A percentile compares a stretch with the other conserved stretches of the same genome.
Conservation (phyloP, 2,888 invertebrate species). For the Onthophagus sagittarius region DNA sequence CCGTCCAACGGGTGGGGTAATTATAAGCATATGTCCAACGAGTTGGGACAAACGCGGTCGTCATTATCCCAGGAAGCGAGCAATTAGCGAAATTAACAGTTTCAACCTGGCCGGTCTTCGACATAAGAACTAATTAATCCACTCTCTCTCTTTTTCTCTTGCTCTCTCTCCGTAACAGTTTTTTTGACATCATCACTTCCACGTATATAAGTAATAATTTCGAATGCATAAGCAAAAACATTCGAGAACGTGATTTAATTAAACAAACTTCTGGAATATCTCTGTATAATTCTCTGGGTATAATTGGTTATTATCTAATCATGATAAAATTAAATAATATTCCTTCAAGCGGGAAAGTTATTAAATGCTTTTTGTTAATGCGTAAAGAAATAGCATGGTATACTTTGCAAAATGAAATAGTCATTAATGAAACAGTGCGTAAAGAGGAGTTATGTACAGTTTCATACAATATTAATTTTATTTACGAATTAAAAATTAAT, state of each 20-base stretch:
- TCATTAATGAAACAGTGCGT: no score
- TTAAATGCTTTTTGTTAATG: no score
- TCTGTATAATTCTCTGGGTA: background rate
- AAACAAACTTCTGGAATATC: background rate
- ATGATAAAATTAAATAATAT: background rate
- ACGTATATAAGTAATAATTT: background rate
- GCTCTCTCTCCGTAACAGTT: background rate
- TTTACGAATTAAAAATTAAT: no score
- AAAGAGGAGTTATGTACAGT: no score
- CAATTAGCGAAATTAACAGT: conserved; percentile 43
- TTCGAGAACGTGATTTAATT: background rate
- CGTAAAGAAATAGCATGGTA: no score
- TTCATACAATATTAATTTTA: no score
- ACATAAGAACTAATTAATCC: background rate
- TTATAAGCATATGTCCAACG: conserved; percentile 48
- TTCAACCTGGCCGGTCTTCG: background rate
- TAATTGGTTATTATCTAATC: background rate
- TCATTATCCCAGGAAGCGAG: conserved; percentile 41
- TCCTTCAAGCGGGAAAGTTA: no score
- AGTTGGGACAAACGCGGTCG: conserved; percentile 31
- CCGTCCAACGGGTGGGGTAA: conserved; percentile 40
- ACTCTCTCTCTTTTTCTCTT: background rate
- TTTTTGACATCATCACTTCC: background rate
- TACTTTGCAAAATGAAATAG: no score
- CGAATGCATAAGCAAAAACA: background rate